phyloP scores from a whole-genome alignment of 2,797 vertebrate genomes.

The Manis javanica region DNA sequence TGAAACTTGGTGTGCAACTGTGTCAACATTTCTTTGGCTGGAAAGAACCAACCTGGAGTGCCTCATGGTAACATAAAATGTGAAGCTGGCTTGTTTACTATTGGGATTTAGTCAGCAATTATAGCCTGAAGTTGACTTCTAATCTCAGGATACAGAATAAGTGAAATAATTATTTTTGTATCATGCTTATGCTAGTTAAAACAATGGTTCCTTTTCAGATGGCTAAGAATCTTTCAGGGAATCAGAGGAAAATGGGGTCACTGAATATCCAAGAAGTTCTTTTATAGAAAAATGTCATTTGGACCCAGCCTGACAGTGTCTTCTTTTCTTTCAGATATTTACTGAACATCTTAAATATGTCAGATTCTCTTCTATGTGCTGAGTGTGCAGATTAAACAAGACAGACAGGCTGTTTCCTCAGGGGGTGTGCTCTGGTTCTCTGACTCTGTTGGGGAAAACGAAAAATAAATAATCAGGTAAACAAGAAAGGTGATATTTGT shows the following conservation, averaged over 20 bases:
- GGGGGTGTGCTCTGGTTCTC: background rate
- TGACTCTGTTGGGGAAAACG: background rate
- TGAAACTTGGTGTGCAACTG: constrained; percentile 87
- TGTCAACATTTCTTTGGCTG: constrained; percentile 89
- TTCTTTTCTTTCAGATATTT: constrained; percentile 48
- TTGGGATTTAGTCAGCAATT: constrained; percentile 85
- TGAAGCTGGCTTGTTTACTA: constrained; percentile 86
- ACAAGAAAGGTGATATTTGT: background rate
- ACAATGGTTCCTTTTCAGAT: constrained; percentile 65
- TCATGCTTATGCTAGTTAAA: constrained; percentile 80
- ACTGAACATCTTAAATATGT: background rate
- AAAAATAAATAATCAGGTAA: background rate
- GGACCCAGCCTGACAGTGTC: background rate
- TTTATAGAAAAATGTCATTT: background rate
- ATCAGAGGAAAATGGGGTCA: constrained; percentile 35
- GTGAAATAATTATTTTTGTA: constrained; percentile 84
- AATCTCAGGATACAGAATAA: constrained; percentile 81
- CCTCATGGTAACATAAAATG: constrained; percentile 87
- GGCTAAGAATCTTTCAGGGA: constrained; percentile 51
- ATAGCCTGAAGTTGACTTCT: constrained; percentile 80
- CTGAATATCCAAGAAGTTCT: constrained; percentile 39
- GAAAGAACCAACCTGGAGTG: constrained; percentile 83
- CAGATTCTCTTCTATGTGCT: background rate
- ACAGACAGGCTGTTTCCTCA: background rate
- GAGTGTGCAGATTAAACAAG: background rate